Evolutionary conservation across 2,113 vertebrate genomes (phyloP).

Genomic region (Tyrannus savana): DNA sequence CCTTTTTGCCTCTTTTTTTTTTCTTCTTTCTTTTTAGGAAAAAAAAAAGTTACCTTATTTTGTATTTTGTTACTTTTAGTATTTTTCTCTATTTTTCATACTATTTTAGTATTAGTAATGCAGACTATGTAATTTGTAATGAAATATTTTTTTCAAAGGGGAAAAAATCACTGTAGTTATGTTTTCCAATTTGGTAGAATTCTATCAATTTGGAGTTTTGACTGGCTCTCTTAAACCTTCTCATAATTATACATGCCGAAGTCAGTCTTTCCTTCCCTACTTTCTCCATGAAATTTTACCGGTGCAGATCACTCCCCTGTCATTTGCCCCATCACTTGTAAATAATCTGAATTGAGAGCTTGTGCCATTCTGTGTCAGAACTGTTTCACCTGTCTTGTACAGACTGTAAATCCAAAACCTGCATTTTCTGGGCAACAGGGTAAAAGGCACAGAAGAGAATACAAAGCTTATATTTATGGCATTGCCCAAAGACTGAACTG

Average conservation of each 20-base stretch:
- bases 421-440: neutral
- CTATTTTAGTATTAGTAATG: neutral
- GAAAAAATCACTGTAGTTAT: neutral
- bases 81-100: neutral
- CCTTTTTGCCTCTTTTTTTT: neutral
- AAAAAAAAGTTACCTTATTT: neutral
- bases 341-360: constrained; percentile 2
- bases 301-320: neutral
- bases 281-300: neutral
- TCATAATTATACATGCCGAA: neutral
- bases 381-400: constrained; percentile 47
- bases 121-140: neutral
- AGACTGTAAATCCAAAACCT: constrained; percentile 35
- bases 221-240: neutral
- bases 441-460: constrained; percentile 1
- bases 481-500: constrained; percentile 42
- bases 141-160: neutral
- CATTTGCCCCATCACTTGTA: neutral
- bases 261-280: neutral
- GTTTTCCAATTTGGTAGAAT: neutral
- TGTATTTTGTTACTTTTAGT: neutral
- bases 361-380: constrained; percentile 7
- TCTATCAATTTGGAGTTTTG: neutral
- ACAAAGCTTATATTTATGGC: constrained; percentile 46
- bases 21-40: too few species aligned